phyloP scores from a whole-genome alignment of 2,797 vertebrate genomes.

The Spondyliosoma cantharus region DNA sequence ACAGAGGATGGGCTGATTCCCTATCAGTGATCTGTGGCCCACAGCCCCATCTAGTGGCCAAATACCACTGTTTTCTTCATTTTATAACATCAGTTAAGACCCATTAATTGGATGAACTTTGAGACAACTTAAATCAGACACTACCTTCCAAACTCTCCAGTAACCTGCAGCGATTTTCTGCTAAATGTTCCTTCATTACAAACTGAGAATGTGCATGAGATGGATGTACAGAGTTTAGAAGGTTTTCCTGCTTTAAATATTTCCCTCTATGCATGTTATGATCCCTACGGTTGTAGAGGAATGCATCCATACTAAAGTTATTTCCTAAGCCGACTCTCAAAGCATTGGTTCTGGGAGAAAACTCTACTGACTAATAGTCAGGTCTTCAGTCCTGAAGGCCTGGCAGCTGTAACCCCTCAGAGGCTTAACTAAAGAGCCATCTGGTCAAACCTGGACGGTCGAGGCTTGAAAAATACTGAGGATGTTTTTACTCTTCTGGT shows the following conservation, averaged over 20 bases:
- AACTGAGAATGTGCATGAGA: slow-evolving; percentile 56
- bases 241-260: slow-evolving; percentile 6
- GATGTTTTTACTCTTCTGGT: not conserved
- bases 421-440: slow-evolving; percentile 5
- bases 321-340: slow-evolving; percentile 24
- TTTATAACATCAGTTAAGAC: not conserved
- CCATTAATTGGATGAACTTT: not conserved
- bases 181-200: not conserved
- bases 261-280: slow-evolving; percentile 57
- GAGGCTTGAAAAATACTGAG: not conserved
- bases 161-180: not conserved
- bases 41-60: slow-evolving; percentile 55
- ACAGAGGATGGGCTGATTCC: slow-evolving; percentile 2
- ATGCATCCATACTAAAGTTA: slow-evolving; percentile 17
- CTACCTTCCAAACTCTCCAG: not conserved
- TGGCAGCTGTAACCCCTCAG: not conserved
- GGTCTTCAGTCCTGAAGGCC: not conserved
- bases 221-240: slow-evolving; percentile 22
- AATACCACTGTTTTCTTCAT: not conserved
- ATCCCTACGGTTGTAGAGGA: slow-evolving; percentile 28
- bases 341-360: slow-evolving; percentile 59
- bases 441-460: slow-evolving; percentile 14
- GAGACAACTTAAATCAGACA: not conserved
- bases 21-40: not conserved
- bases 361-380: slow-evolving; percentile 11